Conservation (phyloP, 2,888 invertebrate species). For the Gisinianus flammeolus region DNA sequence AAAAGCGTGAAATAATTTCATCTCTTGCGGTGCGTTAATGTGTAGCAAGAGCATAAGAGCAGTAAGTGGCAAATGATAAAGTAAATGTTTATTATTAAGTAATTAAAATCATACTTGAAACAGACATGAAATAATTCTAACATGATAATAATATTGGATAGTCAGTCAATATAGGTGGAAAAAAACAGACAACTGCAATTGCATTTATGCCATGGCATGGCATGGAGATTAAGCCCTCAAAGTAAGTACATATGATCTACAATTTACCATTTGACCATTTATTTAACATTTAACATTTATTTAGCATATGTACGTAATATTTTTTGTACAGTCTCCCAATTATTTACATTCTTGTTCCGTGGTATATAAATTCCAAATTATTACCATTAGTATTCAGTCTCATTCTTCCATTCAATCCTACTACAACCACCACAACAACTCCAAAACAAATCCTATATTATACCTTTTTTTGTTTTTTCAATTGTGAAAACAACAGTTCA, state of each 20-base stretch:
- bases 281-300: too few species aligned
- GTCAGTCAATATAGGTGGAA: too few species aligned
- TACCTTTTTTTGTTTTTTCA: not conserved
- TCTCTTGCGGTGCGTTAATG: constrained; percentile 30
- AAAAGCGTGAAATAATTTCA: constrained; percentile 41
- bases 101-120: constrained; percentile 1
- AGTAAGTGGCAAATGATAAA: not conserved
- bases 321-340: too few species aligned
- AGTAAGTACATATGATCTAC: too few species aligned
- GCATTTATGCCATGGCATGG: too few species aligned
- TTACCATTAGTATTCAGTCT: not conserved
- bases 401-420: not conserved
- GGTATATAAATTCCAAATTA: constrained; percentile 1
- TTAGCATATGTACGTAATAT: too few species aligned
- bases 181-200: too few species aligned
- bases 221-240: too few species aligned
- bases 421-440: not conserved
- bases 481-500: not conserved
- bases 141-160: too few species aligned
- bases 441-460: not conserved
- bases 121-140: not conserved
- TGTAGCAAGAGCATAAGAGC: not conserved
- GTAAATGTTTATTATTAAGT: not conserved
- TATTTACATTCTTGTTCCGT: not conserved
- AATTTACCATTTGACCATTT: too few species aligned